Percentiles rank a stretch among this genome's conserved stretches.
phyloP scores from a whole-genome alignment of 2,797 vertebrate genomes.

The Streptopelia turtur region DNA sequence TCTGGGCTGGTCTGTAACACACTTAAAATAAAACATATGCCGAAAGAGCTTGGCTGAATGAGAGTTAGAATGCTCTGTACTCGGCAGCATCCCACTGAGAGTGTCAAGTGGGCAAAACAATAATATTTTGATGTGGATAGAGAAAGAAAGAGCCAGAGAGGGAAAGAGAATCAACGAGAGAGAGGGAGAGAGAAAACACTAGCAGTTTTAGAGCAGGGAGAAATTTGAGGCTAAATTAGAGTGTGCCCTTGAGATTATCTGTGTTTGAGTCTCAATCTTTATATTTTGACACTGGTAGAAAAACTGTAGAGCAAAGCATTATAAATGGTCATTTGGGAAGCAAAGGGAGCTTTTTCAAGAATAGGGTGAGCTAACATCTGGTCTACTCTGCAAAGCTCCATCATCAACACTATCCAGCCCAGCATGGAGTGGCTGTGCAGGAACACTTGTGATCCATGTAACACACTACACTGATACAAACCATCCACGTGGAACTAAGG shows the following conservation, averaged over 20 bases:
- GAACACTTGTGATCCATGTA: background rate
- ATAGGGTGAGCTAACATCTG: background rate
- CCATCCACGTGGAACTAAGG: rapidly evolving
- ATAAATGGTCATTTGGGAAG: background rate
- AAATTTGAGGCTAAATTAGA: constrained; percentile 19
- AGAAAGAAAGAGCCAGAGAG: constrained; percentile 33
- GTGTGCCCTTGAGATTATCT: background rate
- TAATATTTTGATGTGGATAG: constrained; percentile 50
- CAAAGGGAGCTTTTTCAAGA: background rate
- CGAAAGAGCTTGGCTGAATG: constrained; percentile 28
- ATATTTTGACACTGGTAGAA: background rate
- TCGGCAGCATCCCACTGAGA: constrained; percentile 42
- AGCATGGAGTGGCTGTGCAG: background rate
- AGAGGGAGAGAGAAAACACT: background rate
- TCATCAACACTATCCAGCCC: background rate
- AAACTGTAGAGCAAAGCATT: background rate
- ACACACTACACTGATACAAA: background rate
- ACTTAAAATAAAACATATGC: constrained; percentile 62
- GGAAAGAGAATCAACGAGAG: background rate
- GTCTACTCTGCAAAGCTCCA: background rate
- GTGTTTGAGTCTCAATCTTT: background rate
- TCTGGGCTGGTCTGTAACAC: constrained; percentile 33
- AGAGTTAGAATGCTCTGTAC: constrained; percentile 17
- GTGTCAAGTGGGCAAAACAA: constrained; percentile 64
- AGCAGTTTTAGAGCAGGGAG: background rate